Evolutionary conservation across 2,797 vertebrate species (phyloP).

Genomic region (Avahi laniger): DNA sequence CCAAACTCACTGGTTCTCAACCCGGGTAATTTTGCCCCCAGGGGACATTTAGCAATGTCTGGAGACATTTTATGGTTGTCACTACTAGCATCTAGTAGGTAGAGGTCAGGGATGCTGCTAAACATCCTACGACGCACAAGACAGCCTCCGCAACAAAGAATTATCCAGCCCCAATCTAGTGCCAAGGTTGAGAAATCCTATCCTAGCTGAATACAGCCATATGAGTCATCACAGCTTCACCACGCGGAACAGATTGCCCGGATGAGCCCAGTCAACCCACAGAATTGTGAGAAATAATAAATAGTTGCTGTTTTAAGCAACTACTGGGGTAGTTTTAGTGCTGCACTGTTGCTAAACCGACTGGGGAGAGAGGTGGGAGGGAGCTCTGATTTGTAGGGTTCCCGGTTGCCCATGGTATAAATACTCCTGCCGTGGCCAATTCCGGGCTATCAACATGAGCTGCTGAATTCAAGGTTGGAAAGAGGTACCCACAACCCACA

Average conservation of each 20-base stretch:
- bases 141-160: neutral
- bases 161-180: neutral
- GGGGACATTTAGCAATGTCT: neutral
- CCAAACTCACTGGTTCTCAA: neutral
- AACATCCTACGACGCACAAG: neutral
- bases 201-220: neutral
- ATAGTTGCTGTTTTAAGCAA: neutral
- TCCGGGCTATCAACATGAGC: neutral
- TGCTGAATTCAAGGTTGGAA: neutral
- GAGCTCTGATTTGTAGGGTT: neutral
- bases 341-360: neutral
- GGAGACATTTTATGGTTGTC: neutral
- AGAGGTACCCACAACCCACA: neutral
- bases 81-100: neutral
- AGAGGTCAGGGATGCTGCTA: neutral
- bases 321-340: neutral
- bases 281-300: conserved; percentile 17
- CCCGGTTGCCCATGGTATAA: neutral
- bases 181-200: neutral
- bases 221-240: neutral
- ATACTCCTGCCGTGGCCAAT: neutral
- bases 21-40: neutral
- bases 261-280: neutral
- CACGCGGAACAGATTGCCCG: neutral
- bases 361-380: neutral